Evolutionary conservation across 2,888 invertebrate species (phyloP).

Genomic region (Erynnis tages): DNA sequence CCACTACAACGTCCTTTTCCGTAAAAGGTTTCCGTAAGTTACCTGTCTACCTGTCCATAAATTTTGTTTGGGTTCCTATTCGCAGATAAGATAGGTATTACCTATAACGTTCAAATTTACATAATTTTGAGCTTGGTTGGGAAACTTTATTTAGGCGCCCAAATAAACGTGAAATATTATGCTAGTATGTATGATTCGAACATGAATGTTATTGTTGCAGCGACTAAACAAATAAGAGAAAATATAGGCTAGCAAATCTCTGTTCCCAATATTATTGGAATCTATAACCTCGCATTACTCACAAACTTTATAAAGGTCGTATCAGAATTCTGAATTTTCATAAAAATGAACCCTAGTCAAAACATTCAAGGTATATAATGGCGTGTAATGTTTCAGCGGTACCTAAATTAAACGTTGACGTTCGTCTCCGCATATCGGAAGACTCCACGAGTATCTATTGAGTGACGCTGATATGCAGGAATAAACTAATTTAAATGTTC

Average conservation of each 20-base stretch:
- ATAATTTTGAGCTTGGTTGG: slow-evolving; percentile 18
- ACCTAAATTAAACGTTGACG: slow-evolving; percentile 14
- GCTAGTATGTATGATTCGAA: slow-evolving; percentile 13
- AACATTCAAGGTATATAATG: neutral
- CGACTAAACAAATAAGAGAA: slow-evolving; percentile 35
- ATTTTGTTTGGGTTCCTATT: slow-evolving; percentile 6
- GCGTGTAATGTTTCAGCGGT: neutral
- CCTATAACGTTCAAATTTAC: slow-evolving; percentile 12
- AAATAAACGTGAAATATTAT: slow-evolving; percentile 8
- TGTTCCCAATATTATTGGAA: slow-evolving; percentile 42
- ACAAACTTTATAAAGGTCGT: slow-evolving; percentile 15
- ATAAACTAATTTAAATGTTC: slow-evolving; percentile 15
- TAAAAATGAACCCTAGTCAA: neutral
- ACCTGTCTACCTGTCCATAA: slow-evolving; percentile 7
- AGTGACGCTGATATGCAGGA: neutral
- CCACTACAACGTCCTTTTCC: no score
- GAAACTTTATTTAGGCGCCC: slow-evolving; percentile 19
- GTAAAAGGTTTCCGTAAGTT: slow-evolving; percentile 7
- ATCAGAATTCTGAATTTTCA: neutral
- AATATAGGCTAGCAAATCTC: slow-evolving; percentile 31
- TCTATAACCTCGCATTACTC: slow-evolving; percentile 33
- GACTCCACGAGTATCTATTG: slow-evolving; percentile 8
- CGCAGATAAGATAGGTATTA: slow-evolving; percentile 5
- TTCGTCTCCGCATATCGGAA: slow-evolving; percentile 8
- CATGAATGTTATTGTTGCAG: slow-evolving; percentile 33